Evolutionary conservation across 2,113 vertebrate genomes (phyloP).

Genomic region (Microcebus murinus): DNA sequence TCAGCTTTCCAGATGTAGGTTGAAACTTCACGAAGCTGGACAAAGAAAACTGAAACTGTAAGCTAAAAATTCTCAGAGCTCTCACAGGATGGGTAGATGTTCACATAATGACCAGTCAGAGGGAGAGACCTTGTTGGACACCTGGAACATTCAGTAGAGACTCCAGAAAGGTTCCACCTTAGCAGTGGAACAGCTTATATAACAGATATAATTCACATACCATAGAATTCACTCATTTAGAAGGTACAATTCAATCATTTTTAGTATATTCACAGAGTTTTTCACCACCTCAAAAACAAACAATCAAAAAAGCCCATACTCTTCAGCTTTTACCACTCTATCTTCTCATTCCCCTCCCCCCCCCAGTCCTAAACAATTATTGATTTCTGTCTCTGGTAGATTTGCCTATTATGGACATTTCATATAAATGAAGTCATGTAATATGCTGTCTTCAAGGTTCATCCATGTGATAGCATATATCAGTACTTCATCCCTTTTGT

Average conservation of each 20-base stretch:
- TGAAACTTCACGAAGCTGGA: neutral
- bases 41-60: neutral
- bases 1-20: neutral
- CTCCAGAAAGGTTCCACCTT: neutral
- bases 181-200: neutral
- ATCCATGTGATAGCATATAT: neutral
- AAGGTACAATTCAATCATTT: neutral
- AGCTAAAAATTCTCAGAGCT: neutral
- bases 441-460: neutral
- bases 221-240: neutral
- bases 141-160: neutral
- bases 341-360: neutral
- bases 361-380: neutral
- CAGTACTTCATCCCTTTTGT: neutral
- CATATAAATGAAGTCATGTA: neutral
- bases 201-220: neutral
- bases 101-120: neutral
- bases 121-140: neutral
- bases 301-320: neutral
- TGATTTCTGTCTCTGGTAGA: neutral
- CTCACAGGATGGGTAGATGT: neutral
- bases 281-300: neutral
- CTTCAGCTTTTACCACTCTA: neutral
- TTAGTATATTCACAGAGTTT: neutral
- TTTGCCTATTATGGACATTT: neutral